Evolutionary conservation across 2,888 invertebrate genomes (phyloP).

Genomic region (Callinectes sapidus): DNA sequence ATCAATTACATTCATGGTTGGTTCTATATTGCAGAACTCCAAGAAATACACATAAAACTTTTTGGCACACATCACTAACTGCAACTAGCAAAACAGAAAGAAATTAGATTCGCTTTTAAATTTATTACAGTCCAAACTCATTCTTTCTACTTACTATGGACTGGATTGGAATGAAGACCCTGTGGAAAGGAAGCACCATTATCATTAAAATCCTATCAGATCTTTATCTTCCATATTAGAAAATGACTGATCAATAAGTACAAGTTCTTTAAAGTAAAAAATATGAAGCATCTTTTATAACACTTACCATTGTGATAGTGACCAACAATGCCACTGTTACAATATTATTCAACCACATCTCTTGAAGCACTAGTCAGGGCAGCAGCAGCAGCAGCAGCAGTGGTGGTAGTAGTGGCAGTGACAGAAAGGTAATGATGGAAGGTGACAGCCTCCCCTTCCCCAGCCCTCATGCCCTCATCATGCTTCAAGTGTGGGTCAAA

Average conservation of each 20-base stretch:
- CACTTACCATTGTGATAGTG: neutral
- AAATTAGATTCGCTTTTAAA: neutral
- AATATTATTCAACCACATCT: neutral
- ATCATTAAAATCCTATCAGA: neutral
- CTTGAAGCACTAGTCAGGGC: neutral
- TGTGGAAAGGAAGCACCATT: conserved; percentile 12
- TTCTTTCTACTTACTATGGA: neutral
- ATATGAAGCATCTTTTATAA: no score
- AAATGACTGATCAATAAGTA: neutral
- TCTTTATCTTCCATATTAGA: neutral
- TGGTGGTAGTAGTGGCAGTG: neutral
- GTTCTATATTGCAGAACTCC: no score
- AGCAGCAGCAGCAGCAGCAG: neutral
- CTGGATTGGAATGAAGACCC: neutral
- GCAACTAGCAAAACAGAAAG: neutral
- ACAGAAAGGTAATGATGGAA: neutral
- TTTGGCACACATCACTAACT: neutral
- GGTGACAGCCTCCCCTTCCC: neutral
- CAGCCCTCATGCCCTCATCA: neutral
- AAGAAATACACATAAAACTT: no score
- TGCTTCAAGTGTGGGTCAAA: neutral
- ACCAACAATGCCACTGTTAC: neutral
- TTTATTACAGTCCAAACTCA: neutral
- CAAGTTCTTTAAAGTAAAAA: neutral
- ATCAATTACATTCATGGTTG: no score